Base-by-base conservation (phyloP, 2,888 invertebrate species). In the Thymelicus acteon region DNA sequence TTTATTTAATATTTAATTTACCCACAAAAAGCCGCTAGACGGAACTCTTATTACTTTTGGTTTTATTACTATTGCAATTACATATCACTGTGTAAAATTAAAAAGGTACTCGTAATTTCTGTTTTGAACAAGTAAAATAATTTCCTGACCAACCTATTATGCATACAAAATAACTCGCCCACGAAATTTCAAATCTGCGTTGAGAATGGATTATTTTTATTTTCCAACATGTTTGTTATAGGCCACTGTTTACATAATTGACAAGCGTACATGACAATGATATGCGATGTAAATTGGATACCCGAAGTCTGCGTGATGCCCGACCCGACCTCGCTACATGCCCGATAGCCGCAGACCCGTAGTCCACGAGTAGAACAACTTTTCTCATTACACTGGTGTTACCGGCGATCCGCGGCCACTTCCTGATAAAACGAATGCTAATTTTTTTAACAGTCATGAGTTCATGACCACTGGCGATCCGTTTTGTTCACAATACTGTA, bases 381-480 rank as follows among this genome's bases (percentile, higher is more conserved):
- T 61, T 61, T 61, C 47, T 61, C 44, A 61, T 61, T 61, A 61
- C 40, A 47, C 10, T 2, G 47, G 24, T 8, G 19, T 2, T 1
- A 52, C 10, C 24, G 12, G 6, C 54, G 54, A 62, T 13, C 40
- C 54, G 57, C 47, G 44, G 44, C 31, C 44, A 65, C 64, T 64
- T 65, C 65, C 4, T 39, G 58, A 49, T 47, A 58, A 58, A 58
- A 37, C 39, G 24, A 24, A 2, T 1, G 24, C 24, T 54, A 24
- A 54, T 54, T 31, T 54, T 54, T 54, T 54, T 54, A 54, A 12
- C 10, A 52, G 52, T 24, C 24, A 10, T 19, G 15, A 12, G 24
- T 24, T 24, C 24, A 10, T 19, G 15, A 12, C 7, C 19, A 7
- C 49, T 7, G 54, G 1, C 6, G 1, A 12, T 54, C 54, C 10